A percentile compares a stretch with the other conserved stretches of the same genome.
These are phyloP conservation scores for Metopolophium dirhodum DNA, from an alignment of 1,140 invertebrate species.

Conservation along the genomic window DNA sequence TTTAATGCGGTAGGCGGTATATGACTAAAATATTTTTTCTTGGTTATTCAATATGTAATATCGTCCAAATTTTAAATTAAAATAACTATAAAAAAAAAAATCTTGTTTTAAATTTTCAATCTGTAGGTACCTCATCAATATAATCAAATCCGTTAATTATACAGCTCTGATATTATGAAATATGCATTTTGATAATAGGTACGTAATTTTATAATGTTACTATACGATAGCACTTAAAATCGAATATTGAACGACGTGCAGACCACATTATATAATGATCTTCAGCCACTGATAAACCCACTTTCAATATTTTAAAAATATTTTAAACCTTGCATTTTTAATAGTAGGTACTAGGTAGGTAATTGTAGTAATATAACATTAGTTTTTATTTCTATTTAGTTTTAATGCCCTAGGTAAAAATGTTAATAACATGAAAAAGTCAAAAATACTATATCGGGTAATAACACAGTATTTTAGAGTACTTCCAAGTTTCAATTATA, in stretches of 20 bases:
- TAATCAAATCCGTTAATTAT: neutral
- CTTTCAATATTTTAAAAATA: neutral
- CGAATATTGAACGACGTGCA: neutral
- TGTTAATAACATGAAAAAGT: neutral
- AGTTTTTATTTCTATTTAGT: neutral
- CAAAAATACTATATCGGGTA: neutral
- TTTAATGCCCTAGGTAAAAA: neutral
- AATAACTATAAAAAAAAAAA: too few species aligned
- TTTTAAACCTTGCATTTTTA: neutral
- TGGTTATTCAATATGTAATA: too few species aligned
- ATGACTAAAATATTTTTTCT: too few species aligned
- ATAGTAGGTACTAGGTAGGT: neutral
- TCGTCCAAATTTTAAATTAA: too few species aligned
- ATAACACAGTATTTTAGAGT: neutral
- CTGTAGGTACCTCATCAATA: neutral
- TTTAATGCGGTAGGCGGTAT: too few species aligned
- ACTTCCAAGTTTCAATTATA: neutral
- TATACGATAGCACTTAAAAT: rapidly evolving
- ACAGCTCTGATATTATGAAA: neutral
- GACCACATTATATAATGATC: neutral
- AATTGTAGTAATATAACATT: neutral
- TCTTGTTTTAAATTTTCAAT: too few species aligned
- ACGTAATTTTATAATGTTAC: neutral
- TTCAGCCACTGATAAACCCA: neutral
- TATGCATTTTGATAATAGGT: neutral